Evolutionary conservation across 2,888 invertebrate species (phyloP), one percentile per base, ranked within the genome.

Genomic region (Athalia circularis): DNA sequence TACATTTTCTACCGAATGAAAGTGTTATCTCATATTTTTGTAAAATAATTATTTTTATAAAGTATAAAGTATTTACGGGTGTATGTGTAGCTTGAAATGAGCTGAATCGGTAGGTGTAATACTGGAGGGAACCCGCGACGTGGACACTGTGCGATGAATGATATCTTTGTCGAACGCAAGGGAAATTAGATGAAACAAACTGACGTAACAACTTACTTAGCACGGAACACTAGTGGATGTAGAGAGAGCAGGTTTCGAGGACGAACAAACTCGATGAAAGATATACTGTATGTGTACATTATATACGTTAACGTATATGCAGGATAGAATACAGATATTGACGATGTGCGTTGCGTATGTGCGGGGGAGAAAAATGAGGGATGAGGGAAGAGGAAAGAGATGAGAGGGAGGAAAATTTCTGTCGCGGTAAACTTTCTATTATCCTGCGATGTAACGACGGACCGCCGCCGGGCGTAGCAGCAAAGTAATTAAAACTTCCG

Each of bases 401-500:
- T 65, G 79, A 81, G 76, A 78, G 80, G 78, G 82, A 81, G 77
- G 77, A 80, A 80, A 82, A 83, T 83, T 75, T 83, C 84, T 87
- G 88, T 87, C 88, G 88, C 85, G 86, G 87, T 87, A 88, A 89
- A 88, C 87, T 88, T 89, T 86, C 86, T 86, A 87, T 89, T 89
- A 89, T 87, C 85, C 87, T 82, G 83, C 86, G 85, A 87, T 87
- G 87, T 86, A 88, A 88, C 86, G 86, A 87, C 86, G 86, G 85
- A 83, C 86, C 86, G 86, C 86, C 86, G 84, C 80, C 82, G 86
- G 86, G 85, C 86, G 86, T 84, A 87, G 85, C 85, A 84, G 86
- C 87, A 88, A 89, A 89, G 89, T 89, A 89, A 89, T 89, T 89
- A 89, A 89, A 89, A 89, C 89, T 89, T 89, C 89, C 88, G 86